Base-by-base conservation (phyloP, 2,797 vertebrate genomes). In the Champsocephalus gunnari region DNA sequence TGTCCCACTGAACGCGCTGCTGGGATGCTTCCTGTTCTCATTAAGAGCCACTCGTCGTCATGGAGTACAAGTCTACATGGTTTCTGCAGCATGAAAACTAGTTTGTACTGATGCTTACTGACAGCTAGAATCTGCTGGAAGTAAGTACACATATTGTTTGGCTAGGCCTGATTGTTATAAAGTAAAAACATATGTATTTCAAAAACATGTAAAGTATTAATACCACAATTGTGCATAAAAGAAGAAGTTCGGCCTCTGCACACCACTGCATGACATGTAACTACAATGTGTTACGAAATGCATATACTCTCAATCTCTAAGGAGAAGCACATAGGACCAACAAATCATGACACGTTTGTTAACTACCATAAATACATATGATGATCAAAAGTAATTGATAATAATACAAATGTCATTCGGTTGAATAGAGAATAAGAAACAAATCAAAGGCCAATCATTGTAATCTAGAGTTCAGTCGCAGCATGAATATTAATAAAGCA, bases 161-260 rank as follows among this genome's bases (percentile, higher is more conserved):
- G 64, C 44, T 17, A 34, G 77, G 56, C 45, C 68, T 68, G 79
- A 85, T 76, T 77, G 65, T 77, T 62, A 72, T 32, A 32, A 71
- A 71, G 17, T 24, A 63, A 73, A 54, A 49, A 57, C 61, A 7
- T 38, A 44, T 16, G 24, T 28, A 28, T 48, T 41, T 32, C 4
- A 28, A 28, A 28, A 24, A 24, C 24, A 28, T 28, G 24, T 28
- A 4, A 3, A 61, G 49, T 17, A 63, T 57, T 12, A 63, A 66
- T 14, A 47, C 63, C n/a, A 28, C 41, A 57, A 63, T 4, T 58
- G 44, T 68, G 66, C 54, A 66, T 75, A 70, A 53, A 49, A 69
- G 60, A 44, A 76, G 38, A 66, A 11, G n/a, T 75, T 61, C 73
- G 69, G 74, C 65, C 74, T 77, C 44, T 75, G 51, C 58, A 80